phyloP scores from a whole-genome alignment of 2,113 vertebrate species.

The Salminus brasiliensis region DNA sequence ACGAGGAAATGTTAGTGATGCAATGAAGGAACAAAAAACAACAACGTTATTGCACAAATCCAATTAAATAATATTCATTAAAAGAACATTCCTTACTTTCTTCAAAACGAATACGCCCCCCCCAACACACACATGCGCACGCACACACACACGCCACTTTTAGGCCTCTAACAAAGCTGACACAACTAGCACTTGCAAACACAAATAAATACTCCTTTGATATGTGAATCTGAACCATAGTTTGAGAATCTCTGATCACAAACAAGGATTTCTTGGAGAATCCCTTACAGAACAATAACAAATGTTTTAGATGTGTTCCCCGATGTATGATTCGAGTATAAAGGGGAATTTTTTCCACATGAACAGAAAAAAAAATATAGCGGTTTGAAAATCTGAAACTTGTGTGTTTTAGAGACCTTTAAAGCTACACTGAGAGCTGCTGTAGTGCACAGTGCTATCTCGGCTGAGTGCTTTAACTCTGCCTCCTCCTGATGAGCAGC shows the following conservation, averaged over 20 bases:
- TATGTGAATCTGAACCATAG: constrained; percentile 6
- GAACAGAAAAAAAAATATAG: not conserved
- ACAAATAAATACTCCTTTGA: constrained; percentile 11
- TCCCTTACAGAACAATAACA: not conserved
- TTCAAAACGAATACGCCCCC: too few species aligned
- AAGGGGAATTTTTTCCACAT: not conserved
- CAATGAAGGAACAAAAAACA: constrained; percentile 12
- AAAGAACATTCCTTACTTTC: constrained; percentile 3
- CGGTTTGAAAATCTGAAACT: not conserved
- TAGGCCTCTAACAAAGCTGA: not conserved
- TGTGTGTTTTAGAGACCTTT: not conserved
- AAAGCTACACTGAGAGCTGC: not conserved
- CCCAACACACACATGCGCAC: not conserved
- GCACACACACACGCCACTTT: not conserved
- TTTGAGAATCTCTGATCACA: constrained; percentile 1
- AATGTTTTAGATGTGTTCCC: not conserved
- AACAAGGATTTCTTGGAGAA: not conserved
- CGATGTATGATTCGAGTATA: not conserved
- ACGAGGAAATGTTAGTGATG: not conserved
- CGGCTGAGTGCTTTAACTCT: not conserved
- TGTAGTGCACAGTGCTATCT: not conserved
- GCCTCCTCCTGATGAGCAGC: not conserved
- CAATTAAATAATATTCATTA: constrained; percentile 27
- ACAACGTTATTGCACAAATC: constrained; percentile 44
- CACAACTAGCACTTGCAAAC: not conserved